Evolutionary conservation across 2,797 vertebrate species (phyloP).

Genomic region (Ceryle rudis): DNA sequence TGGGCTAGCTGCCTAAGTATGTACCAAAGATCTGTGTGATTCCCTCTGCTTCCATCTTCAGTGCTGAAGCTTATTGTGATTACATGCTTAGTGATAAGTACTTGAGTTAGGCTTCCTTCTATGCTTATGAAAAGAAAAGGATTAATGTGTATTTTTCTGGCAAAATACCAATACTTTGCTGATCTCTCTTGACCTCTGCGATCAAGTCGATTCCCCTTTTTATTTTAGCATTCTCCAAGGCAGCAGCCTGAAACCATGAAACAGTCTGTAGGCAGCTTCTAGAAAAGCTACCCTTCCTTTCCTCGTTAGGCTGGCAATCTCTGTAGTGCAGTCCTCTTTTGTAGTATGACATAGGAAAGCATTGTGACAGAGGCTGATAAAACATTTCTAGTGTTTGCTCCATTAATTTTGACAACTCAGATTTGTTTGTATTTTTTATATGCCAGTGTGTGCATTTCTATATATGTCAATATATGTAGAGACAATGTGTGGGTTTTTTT

Average conservation of each 20-base stretch:
- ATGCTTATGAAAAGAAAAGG: not conserved
- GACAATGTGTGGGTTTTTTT: constrained; percentile 19
- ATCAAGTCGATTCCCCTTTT: not conserved
- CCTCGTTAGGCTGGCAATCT: not conserved
- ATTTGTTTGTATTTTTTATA: constrained; percentile 48
- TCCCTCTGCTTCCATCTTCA: not conserved
- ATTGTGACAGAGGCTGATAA: not conserved
- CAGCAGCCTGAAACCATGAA: not conserved
- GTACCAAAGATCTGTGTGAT: not conserved
- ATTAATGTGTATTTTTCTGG: not conserved
- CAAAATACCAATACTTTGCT: not conserved
- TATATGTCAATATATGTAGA: constrained; percentile 36
- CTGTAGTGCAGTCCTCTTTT: not conserved
- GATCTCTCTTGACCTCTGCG: not conserved
- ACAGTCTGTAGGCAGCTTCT: not conserved
- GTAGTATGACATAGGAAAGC: not conserved
- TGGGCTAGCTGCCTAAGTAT: not conserved
- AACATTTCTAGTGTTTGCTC: constrained; percentile 14
- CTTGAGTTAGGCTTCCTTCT: not conserved
- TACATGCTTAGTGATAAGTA: not conserved
- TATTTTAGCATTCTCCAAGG: not conserved
- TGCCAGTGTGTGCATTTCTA: constrained; percentile 7
- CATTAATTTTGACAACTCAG: constrained; percentile 21
- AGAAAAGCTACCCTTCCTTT: not conserved
- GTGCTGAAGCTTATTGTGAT: not conserved